Percentiles rank a stretch among this genome's conserved stretches.
Conservation (phyloP, 2,888 invertebrate genomes). For the Heteromyza rotundicornis region DNA sequence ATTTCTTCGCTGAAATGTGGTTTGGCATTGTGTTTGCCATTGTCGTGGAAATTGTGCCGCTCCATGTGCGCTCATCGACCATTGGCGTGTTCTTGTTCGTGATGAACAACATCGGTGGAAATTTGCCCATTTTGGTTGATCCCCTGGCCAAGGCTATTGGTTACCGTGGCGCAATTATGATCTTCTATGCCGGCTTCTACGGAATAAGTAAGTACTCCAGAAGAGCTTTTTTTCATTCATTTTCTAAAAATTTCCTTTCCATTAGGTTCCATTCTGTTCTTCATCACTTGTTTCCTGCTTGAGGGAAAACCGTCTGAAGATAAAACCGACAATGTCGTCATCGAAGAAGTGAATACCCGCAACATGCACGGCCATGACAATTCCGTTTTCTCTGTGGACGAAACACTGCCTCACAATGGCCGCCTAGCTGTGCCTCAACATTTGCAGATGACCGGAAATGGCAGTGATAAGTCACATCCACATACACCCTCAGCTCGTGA, state of each 20-base stretch:
- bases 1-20: conserved; percentile 95
- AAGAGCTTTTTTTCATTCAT: neutral
- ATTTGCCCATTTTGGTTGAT: conserved; percentile 85
- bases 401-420: conserved; percentile 49
- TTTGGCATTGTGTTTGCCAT: conserved; percentile 91
- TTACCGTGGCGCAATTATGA: conserved; percentile 82
- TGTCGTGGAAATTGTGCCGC: conserved; percentile 85
- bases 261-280: conserved; percentile 81
- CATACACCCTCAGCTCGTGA: conserved; percentile 38
- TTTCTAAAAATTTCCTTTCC: neutral
- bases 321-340: conserved; percentile 32
- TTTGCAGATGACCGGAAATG: conserved; percentile 47
- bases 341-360: conserved; percentile 41
- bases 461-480: conserved; percentile 45
- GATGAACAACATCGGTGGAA: conserved; percentile 92
- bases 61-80: conserved; percentile 81
- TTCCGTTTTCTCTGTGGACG: conserved; percentile 58
- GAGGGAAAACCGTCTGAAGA: conserved; percentile 65
- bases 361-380: conserved; percentile 60
- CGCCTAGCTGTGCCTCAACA: conserved; percentile 54
- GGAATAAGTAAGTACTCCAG: conserved; percentile 73
- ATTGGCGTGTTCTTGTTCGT: conserved; percentile 88
- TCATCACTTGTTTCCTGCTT: conserved; percentile 82
- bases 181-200: conserved; percentile 88
- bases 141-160: conserved; percentile 82